phyloP scores from a whole-genome alignment of 2,113 vertebrate species.

The Periophthalmus modestus region DNA sequence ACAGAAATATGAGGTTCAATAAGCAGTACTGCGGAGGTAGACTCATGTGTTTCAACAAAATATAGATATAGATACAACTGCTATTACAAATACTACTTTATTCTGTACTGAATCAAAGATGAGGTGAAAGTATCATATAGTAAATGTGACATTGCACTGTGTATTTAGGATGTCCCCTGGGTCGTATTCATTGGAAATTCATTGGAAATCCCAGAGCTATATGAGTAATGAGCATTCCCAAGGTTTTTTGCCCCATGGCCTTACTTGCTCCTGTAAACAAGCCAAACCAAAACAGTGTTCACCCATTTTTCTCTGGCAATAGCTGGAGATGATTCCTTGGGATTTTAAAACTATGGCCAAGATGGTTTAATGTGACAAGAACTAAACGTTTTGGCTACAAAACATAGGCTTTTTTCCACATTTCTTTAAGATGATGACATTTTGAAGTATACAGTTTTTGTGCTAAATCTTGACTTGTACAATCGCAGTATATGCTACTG shows the following conservation, averaged over 20 bases:
- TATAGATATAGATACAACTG: no score
- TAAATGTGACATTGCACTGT: background rate
- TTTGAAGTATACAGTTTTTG: background rate
- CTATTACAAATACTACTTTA: no score
- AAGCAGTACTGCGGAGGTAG: background rate
- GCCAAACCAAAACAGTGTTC: background rate
- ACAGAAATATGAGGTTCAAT: background rate
- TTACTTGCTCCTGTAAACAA: slow-evolving; percentile 47
- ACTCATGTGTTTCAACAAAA: background rate
- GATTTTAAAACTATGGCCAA: background rate
- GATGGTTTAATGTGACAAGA: background rate
- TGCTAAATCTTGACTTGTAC: background rate
- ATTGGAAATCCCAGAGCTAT: slow-evolving; percentile 4
- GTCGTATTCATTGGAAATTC: background rate
- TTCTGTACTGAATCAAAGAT: no score
- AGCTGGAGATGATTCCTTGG: slow-evolving; percentile 13
- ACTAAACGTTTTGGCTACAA: background rate
- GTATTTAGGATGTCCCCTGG: background rate
- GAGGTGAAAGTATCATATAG: background rate
- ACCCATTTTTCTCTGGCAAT: slow-evolving; percentile 19
- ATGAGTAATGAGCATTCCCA: slow-evolving; percentile 1
- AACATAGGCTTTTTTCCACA: background rate
- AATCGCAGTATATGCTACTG: background rate
- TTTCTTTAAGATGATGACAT: background rate
- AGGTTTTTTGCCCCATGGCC: slow-evolving; percentile 25